Evolutionary conservation across 1,140 invertebrate species (phyloP).

Genomic region (Lutraria rhynchaena): DNA sequence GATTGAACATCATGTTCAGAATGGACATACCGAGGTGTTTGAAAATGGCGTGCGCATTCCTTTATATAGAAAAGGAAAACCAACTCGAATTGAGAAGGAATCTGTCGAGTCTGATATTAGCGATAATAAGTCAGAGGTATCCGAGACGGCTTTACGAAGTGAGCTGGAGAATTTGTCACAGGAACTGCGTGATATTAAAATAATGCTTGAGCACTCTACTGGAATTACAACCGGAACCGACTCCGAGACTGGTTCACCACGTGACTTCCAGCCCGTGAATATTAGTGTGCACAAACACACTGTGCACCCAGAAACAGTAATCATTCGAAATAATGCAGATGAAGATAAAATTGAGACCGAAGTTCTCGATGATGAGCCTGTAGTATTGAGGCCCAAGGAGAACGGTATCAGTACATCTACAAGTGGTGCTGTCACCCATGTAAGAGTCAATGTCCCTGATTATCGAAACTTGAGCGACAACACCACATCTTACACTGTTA

Average conservation of each 20-base stretch:
- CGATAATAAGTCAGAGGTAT: slow-evolving; percentile 46
- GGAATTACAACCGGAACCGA: slow-evolving; percentile 8
- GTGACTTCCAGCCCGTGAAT: slow-evolving; percentile 16
- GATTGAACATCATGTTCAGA: not conserved
- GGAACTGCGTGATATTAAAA: slow-evolving; percentile 53
- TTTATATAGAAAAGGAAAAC: slow-evolving; percentile 26
- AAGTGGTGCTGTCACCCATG: not conserved
- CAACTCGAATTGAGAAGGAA: slow-evolving; percentile 19
- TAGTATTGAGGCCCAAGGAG: not conserved
- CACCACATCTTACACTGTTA: not conserved
- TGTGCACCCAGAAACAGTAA: slow-evolving; percentile 5
- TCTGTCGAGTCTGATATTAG: slow-evolving; percentile 36
- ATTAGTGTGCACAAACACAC: slow-evolving; percentile 32
- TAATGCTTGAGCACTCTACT: slow-evolving; percentile 48
- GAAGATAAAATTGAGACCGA: slow-evolving; percentile 8
- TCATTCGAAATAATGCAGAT: not conserved
- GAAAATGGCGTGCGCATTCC: slow-evolving; percentile 49
- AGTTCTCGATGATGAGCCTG: slow-evolving; percentile 25
- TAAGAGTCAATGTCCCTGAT: slow-evolving; percentile 48
- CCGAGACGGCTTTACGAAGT: slow-evolving; percentile 27
- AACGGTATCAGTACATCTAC: slow-evolving; percentile 18
- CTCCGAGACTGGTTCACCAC: slow-evolving; percentile 22
- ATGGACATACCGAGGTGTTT: slow-evolving; percentile 40
- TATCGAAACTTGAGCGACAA: slow-evolving; percentile 21
- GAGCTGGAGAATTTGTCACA: slow-evolving; percentile 54